Evolutionary conservation across 64 coral and sea anemone genomes (phyloP).

Genomic region (Anthopleura sola): DNA sequence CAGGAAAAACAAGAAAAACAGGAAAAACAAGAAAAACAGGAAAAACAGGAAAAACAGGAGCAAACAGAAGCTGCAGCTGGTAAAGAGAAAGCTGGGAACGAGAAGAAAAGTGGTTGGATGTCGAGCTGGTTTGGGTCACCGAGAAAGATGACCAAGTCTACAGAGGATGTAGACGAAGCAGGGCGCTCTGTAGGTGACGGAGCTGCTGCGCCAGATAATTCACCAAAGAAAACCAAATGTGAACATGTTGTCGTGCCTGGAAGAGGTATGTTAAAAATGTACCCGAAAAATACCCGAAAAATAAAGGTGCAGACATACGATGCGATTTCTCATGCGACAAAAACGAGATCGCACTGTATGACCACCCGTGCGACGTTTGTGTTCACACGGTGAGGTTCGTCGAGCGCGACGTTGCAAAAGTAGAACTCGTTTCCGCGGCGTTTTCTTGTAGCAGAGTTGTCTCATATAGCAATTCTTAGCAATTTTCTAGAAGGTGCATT

Average conservation of each 20-base stretch:
- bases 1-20: too few species aligned
- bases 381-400: too few species aligned
- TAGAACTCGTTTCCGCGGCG: too few species aligned
- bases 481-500: too few species aligned
- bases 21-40: background rate
- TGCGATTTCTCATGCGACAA: too few species aligned
- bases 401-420: too few species aligned
- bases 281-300: too few species aligned
- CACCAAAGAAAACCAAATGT: slow-evolving; percentile 18
- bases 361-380: too few species aligned
- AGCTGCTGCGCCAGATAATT: background rate
- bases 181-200: slow-evolving; percentile 15
- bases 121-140: slow-evolving; percentile 50
- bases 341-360: too few species aligned
- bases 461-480: too few species aligned
- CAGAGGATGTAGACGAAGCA: slow-evolving; percentile 9
- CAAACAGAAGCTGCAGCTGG: background rate
- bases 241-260: slow-evolving; percentile 69
- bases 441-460: too few species aligned
- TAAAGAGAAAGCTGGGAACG: background rate
- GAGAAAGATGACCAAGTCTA: background rate
- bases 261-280: slow-evolving; percentile 66
- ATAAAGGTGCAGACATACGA: too few species aligned
- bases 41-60: background rate
- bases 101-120: slow-evolving; percentile 53